Evolutionary conservation across 2,797 vertebrate genomes (phyloP).

Genomic region (Poecile montanus): DNA sequence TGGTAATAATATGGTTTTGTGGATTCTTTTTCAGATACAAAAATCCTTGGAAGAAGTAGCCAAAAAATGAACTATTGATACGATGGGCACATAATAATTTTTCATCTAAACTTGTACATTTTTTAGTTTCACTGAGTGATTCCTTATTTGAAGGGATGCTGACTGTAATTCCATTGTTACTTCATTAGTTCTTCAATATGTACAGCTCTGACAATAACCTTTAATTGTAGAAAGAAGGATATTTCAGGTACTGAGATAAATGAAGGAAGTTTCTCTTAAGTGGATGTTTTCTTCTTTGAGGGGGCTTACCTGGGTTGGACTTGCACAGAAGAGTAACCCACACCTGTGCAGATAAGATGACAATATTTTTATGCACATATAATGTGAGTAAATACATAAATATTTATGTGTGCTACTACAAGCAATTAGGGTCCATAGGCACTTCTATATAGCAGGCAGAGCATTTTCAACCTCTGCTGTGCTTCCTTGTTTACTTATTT

Average conservation of each 20-base stretch:
- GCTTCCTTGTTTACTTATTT: slow-evolving; percentile 82
- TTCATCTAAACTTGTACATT: not conserved
- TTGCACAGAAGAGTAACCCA: not conserved
- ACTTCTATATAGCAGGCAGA: not conserved
- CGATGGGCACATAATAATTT: not conserved
- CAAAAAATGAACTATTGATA: not conserved
- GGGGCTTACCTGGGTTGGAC: not conserved
- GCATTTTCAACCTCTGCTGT: not conserved
- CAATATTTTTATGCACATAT: not conserved
- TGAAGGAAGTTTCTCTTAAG: not conserved
- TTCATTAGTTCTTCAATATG: not conserved
- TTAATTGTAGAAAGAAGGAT: not conserved
- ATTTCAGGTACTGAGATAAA: not conserved
- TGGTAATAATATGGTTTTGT: not conserved
- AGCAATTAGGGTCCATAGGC: not conserved
- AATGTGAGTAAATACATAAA: not conserved
- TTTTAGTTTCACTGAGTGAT: not conserved
- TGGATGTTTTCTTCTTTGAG: fast-evolving
- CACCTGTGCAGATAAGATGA: not conserved
- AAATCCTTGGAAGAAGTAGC: not conserved
- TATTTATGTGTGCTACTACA: not conserved
- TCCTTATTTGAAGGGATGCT: not conserved
- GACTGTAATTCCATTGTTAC: not conserved
- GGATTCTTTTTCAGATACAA: not conserved
- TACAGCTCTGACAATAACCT: not conserved